Base-by-base conservation (phyloP, 2,888 invertebrate genomes). In the Cordilura impudica region DNA sequence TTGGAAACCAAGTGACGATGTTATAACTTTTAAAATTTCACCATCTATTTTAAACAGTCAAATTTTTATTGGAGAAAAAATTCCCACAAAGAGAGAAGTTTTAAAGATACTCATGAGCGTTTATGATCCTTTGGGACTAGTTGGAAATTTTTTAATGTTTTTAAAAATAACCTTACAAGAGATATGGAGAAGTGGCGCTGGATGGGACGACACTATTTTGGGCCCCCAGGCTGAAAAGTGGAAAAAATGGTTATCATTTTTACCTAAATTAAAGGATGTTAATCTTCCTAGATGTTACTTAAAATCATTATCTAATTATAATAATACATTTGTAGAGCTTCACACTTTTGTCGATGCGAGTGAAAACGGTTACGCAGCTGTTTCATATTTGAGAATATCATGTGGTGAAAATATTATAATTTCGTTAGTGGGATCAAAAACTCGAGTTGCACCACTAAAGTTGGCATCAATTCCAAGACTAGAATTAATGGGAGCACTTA, bases 401-500 rank as follows among this genome's bases (percentile, higher is more conserved):
- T 7, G 23, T 18, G 35, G 51, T 7, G 54, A 56, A 5, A 10
- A 39, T 2, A 39, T 70, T 1, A 4, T 47, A 14, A 14, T 29
- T 12, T 23, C 23, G 10, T 14, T 71, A 16, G 35, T 74, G 5
- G 39, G 60, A 7, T 61, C 66, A 4, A 78, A 78, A 56, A 66
- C 78, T 23, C 31, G 66, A n/a, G 72, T 69, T 3, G 71, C 81
- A 0, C 75, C 77, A 1, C 35, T 78, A 5, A 47, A 70, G 16
- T 35, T 39, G 0, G 39, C 67, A 8, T 74, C 77, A 18, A 47
- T 78, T 1, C 74, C 77, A 6, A 78, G 83, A 10, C 39, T 84
- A 3, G 84, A 84, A 61, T 70, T 84, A 35, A 71, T 83, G 53
- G 70, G 77, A 6, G 83, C 83, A 4, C 51, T 82, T 2, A 67